phyloP scores from a whole-genome alignment of 2,113 vertebrate species.

The Varanus komodoensis region DNA sequence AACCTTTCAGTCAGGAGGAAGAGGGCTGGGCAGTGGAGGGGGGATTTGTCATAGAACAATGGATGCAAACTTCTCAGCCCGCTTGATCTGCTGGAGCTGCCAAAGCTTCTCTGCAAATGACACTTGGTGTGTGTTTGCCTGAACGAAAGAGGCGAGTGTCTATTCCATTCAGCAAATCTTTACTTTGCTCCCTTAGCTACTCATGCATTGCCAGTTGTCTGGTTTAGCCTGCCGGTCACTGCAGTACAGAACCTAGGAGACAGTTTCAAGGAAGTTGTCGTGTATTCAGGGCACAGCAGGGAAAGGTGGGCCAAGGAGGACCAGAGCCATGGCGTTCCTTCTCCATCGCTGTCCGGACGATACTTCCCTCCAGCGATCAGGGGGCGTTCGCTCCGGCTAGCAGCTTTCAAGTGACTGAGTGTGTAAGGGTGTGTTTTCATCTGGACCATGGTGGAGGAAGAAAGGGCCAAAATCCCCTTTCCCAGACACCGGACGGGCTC shows the following conservation, averaged over 20 bases:
- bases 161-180: background rate
- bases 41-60: constrained; percentile 38
- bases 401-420: too few relatives aligned
- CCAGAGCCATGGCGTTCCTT: too few relatives aligned
- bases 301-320: too few relatives aligned
- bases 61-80: background rate
- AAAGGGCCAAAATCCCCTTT: too few relatives aligned
- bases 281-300: background rate
- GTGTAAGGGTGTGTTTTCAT: too few relatives aligned
- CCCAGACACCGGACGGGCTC: too few relatives aligned
- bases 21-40: background rate
- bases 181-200: background rate
- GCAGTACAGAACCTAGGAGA: background rate
- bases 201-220: background rate
- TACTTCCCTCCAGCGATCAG: too few relatives aligned
- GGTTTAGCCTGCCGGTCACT: background rate
- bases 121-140: background rate
- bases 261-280: too few relatives aligned
- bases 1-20: constrained; percentile 42
- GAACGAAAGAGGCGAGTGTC: background rate
- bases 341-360: too few relatives aligned
- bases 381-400: too few relatives aligned
- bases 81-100: background rate
- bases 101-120: background rate
- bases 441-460: too few relatives aligned